Evolutionary conservation across 2,888 invertebrate species (phyloP).

Genomic region (Podabrus alpinus): DNA sequence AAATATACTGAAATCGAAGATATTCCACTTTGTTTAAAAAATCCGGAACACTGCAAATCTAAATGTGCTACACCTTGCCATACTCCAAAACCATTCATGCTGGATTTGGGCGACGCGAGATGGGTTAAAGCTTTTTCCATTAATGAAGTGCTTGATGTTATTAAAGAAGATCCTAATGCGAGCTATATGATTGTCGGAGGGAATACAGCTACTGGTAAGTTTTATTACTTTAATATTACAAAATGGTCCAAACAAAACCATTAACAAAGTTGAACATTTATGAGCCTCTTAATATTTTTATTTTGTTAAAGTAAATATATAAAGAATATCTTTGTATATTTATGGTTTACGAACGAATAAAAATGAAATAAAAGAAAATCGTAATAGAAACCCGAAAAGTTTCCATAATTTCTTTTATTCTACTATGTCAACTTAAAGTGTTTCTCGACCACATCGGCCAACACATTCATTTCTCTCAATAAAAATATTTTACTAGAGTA

Average conservation of each 20-base stretch:
- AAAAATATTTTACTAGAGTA: not conserved
- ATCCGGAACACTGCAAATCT: constrained; percentile 38
- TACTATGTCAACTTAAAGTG: not conserved
- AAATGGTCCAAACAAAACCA: not conserved
- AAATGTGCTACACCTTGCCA: constrained; percentile 53
- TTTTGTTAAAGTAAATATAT: not conserved
- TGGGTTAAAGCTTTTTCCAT: constrained; percentile 65
- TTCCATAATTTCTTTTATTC: not conserved
- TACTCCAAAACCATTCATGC: constrained; percentile 45
- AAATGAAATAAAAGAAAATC: not conserved
- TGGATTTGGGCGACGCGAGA: constrained; percentile 50
- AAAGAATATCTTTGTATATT: not conserved
- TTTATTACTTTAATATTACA: not conserved
- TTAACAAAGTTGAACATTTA: not conserved
- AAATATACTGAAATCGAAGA: constrained; percentile 56
- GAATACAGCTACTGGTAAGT: constrained; percentile 73
- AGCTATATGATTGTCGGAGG: constrained; percentile 70
- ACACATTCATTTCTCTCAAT: not conserved
- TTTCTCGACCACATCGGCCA: not conserved
- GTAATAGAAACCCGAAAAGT: not conserved
- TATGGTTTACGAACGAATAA: not conserved
- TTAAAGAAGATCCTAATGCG: constrained; percentile 52
- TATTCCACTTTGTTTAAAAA: constrained; percentile 44
- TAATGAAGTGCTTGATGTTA: constrained; percentile 61
- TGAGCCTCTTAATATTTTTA: not conserved